Base-by-base conservation (phyloP, 2,113 vertebrate species). In the Anoplopoma fimbria region DNA sequence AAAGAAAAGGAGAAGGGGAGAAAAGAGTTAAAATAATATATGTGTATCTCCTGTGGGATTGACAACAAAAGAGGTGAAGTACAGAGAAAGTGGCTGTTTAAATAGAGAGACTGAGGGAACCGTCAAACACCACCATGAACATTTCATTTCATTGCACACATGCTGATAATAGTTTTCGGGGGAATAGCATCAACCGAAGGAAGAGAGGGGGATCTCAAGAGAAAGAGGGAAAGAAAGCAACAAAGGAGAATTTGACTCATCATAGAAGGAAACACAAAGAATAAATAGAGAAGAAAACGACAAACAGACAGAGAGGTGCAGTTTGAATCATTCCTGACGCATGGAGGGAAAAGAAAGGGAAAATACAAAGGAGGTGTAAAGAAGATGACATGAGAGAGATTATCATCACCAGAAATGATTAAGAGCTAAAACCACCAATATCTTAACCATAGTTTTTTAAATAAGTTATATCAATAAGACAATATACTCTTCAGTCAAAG, bases 91-190 rank as follows among this genome's bases (percentile, higher is more conserved):
- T 80, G 40, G 60, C 21, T 85, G 65, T 82, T 73, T 79, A 75
- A 71, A 64, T n/a, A 76, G 71, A 77, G n/a, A 81, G 49, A 79
- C 14, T 1, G 65, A 77, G 78, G 58, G 49, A 77, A 42, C 34
- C 33, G 15, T 63, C 57, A 67, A 65, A 84, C 45, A 62, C 53
- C 61, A 68, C 23, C 61, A 27, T 65, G 42, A 78, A 75, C 78
- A 62, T 84, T 84, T 82, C 53, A 81, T 84, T 83, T 81, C 55
- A 86, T 58, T 75, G 60, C 65, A 73, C 77, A 42, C 73, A 31
- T 63, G 60, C 51, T 82, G 63, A 19, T 81, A 78, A 78, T 69
- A 70, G 53, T 65, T 88, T 75, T 78, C 1, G 34, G 58, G 49
- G 53, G 36, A 69, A 74, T 53, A 38, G 74, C 40, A 3, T 70